Conservation (phyloP, 2,888 invertebrate species). For the Drosophila picticornis region DNA sequence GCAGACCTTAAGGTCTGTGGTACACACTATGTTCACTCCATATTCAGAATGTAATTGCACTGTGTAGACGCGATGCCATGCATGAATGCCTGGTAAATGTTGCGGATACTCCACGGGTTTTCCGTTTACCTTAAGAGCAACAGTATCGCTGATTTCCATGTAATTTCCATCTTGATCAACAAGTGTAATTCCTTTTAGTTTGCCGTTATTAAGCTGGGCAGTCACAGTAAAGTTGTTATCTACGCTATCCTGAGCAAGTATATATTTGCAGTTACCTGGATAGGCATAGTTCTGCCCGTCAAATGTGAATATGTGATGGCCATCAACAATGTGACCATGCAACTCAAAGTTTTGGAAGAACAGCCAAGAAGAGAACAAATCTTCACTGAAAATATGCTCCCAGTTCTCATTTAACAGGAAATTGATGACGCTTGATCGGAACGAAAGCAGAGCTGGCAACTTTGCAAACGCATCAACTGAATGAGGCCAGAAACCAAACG, state of each 20-base stretch:
- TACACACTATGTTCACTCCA: constrained; percentile 89
- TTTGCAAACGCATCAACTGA: constrained; percentile 85
- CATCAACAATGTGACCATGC: constrained; percentile 90
- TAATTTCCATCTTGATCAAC: constrained; percentile 88
- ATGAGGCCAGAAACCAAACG: constrained; percentile 77
- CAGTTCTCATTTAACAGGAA: constrained; percentile 88
- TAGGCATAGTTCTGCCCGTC: constrained; percentile 93
- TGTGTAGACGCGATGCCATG: constrained; percentile 87
- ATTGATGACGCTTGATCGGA: constrained; percentile 88
- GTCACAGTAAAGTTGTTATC: constrained; percentile 94
- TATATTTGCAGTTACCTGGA: constrained; percentile 93
- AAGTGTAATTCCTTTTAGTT: constrained; percentile 89
- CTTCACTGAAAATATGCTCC: constrained; percentile 85
- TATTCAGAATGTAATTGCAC: constrained; percentile 88
- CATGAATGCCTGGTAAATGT: constrained; percentile 87
- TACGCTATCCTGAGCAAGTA: constrained; percentile 93
- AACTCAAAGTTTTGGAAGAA: constrained; percentile 89
- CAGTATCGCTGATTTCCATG: constrained; percentile 88
- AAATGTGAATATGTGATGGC: constrained; percentile 95
- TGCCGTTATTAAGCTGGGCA: constrained; percentile 90
- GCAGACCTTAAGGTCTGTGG: constrained; percentile 88
- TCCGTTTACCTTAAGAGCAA: constrained; percentile 89
- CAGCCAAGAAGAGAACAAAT: constrained; percentile 79
- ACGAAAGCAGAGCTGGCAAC: constrained; percentile 87
- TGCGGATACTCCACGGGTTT: constrained; percentile 90